Conservation (phyloP, 2,797 vertebrate species). For the Macrochelys suwanniensis region DNA sequence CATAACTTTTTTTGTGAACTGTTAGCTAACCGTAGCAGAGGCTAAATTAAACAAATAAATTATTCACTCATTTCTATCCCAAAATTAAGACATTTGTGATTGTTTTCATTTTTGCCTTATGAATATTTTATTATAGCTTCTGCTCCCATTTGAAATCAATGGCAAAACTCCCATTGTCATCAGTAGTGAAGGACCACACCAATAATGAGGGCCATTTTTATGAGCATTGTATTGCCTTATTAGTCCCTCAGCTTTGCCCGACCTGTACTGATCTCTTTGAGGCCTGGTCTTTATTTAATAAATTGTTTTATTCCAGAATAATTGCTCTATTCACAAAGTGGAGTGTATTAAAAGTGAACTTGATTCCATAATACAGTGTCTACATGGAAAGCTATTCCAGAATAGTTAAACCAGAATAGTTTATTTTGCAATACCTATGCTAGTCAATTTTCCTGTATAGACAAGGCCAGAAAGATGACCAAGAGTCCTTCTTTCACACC, state of each 20-base stretch:
- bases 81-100: neutral
- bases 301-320: neutral
- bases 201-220: neutral
- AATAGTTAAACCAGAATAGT: neutral
- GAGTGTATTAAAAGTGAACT: conserved; percentile 21
- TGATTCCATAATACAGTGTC: neutral
- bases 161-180: neutral
- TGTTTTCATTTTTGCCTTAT: neutral
- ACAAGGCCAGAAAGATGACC: neutral
- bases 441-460: neutral
- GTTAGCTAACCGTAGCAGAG: conserved; percentile 12
- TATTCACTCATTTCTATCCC: neutral
- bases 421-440: neutral
- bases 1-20: conserved; percentile 50
- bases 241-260: neutral
- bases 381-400: neutral
- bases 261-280: neutral
- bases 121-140: neutral
- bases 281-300: neutral
- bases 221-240: neutral
- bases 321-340: neutral
- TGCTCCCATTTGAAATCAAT: neutral
- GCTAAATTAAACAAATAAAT: neutral
- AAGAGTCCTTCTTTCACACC: conserved; percentile 10
- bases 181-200: neutral